Conservation (phyloP, 1,140 invertebrate species). For the Metopolophium dirhodum region DNA sequence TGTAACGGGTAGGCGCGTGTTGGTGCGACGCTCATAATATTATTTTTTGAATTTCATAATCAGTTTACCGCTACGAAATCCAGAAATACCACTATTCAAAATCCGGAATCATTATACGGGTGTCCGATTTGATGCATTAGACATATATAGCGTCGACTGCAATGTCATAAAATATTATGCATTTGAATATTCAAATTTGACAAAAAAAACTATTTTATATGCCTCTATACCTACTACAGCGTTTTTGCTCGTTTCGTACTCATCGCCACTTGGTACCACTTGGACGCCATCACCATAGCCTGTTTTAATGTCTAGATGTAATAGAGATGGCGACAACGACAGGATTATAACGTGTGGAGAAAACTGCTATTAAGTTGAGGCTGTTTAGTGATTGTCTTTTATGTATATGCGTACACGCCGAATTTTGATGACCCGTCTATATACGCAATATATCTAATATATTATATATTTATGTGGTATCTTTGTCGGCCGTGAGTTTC, state of each 20-base stretch:
- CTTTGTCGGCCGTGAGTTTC: not conserved
- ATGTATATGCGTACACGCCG: not conserved
- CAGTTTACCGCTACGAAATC: not conserved
- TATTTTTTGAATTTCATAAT: slow-evolving; percentile 3
- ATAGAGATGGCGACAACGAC: not conserved
- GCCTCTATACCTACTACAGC: not conserved
- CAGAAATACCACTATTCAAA: not conserved
- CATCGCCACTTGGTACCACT: not conserved
- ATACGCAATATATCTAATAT: not conserved
- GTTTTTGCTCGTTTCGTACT: not conserved
- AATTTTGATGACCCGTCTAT: not conserved
- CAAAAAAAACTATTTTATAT: not conserved
- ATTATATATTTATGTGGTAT: not conserved
- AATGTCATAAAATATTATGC: not conserved
- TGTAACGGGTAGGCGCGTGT: not conserved
- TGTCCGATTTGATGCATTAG: not conserved
- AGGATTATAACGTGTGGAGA: not conserved
- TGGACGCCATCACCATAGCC: not conserved
- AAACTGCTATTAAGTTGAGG: not conserved
- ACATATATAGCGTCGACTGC: not conserved
- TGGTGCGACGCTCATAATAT: not conserved
- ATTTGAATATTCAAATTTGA: slow-evolving; percentile 6
- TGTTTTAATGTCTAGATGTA: not conserved
- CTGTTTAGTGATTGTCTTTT: not conserved
- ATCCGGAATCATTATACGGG: not conserved